These are phyloP conservation scores for Otolemur crassicaudatus DNA, from an alignment of 2,797 vertebrate genomes.

Conservation along the genomic window DNA sequence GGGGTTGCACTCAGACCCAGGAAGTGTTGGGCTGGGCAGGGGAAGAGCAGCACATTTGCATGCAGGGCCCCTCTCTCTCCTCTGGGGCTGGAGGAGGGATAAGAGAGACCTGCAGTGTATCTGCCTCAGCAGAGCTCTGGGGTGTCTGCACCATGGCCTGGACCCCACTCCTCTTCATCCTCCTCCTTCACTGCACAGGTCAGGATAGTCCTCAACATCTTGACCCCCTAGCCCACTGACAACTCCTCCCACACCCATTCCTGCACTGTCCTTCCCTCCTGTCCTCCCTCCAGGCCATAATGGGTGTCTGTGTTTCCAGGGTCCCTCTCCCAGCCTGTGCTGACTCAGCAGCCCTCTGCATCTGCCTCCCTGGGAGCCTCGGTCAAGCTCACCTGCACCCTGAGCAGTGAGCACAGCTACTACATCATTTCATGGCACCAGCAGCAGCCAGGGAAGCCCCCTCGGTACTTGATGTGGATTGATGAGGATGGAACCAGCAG, in stretches of 20 bases:
- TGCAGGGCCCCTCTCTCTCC: background rate
- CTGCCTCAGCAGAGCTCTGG: background rate
- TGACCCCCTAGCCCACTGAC: no score
- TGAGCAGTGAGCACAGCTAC: background rate
- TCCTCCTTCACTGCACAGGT: constrained; percentile 30
- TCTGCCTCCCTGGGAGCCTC: no score
- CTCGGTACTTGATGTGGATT: background rate
- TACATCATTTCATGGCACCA: background rate
- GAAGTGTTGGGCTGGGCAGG: fast-evolving
- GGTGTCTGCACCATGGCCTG: background rate
- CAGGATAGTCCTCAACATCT: no score
- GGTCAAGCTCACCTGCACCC: no score
- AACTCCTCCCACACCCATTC: background rate
- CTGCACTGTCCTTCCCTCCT: background rate
- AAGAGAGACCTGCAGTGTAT: fast-evolving
- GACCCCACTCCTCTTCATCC: background rate
- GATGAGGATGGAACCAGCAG: fast-evolving
- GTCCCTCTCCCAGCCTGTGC: no score
- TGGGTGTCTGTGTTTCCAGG: no score
- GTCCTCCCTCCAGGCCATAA: no score
- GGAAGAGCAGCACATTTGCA: constrained; percentile 18
- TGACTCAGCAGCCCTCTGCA: no score
- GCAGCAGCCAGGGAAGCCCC: background rate
- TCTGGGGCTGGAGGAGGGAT: background rate
- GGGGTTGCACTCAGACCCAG: no score